phyloP scores from a whole-genome alignment of 1,140 invertebrate genomes.

The Listronotus bonariensis region DNA sequence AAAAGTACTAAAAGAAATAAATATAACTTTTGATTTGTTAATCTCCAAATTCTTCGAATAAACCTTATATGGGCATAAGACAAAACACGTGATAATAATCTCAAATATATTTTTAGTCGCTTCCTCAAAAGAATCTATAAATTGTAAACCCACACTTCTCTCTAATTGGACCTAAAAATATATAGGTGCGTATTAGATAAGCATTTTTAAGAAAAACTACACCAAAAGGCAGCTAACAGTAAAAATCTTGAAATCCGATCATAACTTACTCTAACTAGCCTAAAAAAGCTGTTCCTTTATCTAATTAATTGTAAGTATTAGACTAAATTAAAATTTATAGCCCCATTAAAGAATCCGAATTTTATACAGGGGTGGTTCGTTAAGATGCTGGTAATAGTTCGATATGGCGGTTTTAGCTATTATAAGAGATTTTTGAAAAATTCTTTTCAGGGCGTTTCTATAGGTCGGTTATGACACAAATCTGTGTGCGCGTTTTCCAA shows the following conservation, averaged over 20 bases:
- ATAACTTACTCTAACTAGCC: constrained; percentile 9
- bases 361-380: background rate
- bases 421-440: no score
- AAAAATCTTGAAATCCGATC: constrained; percentile 7
- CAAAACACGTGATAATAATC: no score
- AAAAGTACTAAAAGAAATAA: no score
- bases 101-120: background rate
- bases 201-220: background rate
- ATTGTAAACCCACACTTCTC: constrained; percentile 1
- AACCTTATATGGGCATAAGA: no score
- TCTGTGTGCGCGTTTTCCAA: no score
- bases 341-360: constrained; percentile 2
- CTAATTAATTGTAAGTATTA: constrained; percentile 4
- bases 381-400: no score
- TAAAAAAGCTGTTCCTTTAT: constrained; percentile 2
- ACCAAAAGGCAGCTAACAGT: constrained; percentile 2
- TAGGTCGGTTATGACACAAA: no score
- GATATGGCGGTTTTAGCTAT: no score
- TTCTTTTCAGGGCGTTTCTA: no score
- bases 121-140: constrained; percentile 5
- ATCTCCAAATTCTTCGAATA: no score
- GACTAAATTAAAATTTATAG: background rate
- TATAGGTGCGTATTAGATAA: constrained; percentile 6
- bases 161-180: constrained; percentile 7
- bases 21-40: no score